These are phyloP conservation scores for human DNA, from an alignment of 2,113 vertebrate species.

Conservation along the genomic window GRCh38 chr2:212347001-212347500, in stretches of 20 bases:
- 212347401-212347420: background rate
- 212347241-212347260: background rate
- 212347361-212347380: background rate
- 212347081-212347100: constrained; percentile 40
- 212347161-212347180: background rate
- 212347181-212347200: background rate
- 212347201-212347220: background rate
- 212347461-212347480: background rate
- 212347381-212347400: background rate
- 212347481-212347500: background rate
- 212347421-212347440: background rate
- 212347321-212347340: background rate
- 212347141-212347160: background rate
- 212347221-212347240: background rate
- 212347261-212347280: background rate
- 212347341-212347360: background rate
- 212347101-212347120: constrained; percentile 22
- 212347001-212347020: background rate
- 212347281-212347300: background rate
- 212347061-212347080: constrained; percentile 56
- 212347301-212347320: background rate
- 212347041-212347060: constrained; percentile 53
- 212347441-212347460: background rate
- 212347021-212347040: constrained; percentile 30
- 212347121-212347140: background rate